A percentile compares a stretch with the other conserved stretches of the same genome.
Evolutionary conservation across 2,113 vertebrate genomes (phyloP).

Genomic region (Microtus ochrogaster): DNA sequence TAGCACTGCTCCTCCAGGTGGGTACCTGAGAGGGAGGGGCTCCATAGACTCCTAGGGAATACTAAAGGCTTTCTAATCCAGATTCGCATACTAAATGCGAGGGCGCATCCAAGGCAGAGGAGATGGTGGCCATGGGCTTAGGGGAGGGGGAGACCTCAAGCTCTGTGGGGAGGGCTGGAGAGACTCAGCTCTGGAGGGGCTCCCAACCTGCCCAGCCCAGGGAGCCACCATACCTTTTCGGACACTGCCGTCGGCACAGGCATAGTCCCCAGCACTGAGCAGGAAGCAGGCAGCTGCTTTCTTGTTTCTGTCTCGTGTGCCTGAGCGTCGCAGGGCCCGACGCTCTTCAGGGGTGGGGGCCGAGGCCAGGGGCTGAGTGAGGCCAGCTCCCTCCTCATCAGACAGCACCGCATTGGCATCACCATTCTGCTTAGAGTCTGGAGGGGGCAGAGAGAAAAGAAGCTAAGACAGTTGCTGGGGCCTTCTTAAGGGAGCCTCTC

Average conservation of each 20-base stretch:
- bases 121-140: slow-evolving; percentile 58
- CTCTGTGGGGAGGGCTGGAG: background rate
- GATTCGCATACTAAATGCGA: slow-evolving; percentile 43
- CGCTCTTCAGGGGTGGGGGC: slow-evolving; percentile 86
- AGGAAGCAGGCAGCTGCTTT: slow-evolving; percentile 95
- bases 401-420: slow-evolving; percentile 94
- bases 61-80: background rate
- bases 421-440: slow-evolving; percentile 97
- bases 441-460: slow-evolving; percentile 36
- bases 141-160: slow-evolving; percentile 46
- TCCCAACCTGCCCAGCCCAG: slow-evolving; percentile 39
- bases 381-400: slow-evolving; percentile 89
- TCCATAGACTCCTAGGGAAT: background rate
- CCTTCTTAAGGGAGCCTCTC: background rate
- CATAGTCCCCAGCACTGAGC: slow-evolving; percentile 91
- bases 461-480: background rate
- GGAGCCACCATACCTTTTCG: slow-evolving; percentile 88
- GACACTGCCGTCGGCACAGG: slow-evolving; percentile 89
- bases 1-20: background rate
- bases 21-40: background rate
- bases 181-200: slow-evolving; percentile 8
- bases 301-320: slow-evolving; percentile 92
- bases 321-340: slow-evolving; percentile 88
- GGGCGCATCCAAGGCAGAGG: slow-evolving; percentile 53
- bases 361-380: slow-evolving; percentile 90